These are phyloP conservation scores for Aix galericulata DNA, from an alignment of 2,113 vertebrate genomes.

Conservation along the genomic window DNA sequence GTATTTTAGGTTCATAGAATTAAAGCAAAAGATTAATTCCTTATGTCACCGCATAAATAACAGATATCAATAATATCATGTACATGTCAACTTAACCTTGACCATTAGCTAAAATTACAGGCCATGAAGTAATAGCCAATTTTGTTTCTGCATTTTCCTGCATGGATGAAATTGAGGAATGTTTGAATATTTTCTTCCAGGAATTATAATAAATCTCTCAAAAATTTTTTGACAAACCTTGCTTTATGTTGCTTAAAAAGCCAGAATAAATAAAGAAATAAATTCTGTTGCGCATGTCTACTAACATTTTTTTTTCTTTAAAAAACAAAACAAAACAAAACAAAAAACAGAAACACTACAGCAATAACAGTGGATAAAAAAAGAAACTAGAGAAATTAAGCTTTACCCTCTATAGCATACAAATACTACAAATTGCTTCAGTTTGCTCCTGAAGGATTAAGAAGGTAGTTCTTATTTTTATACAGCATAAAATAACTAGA, in stretches of 20 bases:
- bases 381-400: background rate
- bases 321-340: background rate
- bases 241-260: background rate
- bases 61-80: background rate
- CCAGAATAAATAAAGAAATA: background rate
- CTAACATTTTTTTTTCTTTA: background rate
- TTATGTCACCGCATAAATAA: background rate
- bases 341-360: background rate
- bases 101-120: background rate
- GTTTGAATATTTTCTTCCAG: background rate
- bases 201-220: background rate
- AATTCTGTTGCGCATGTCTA: background rate
- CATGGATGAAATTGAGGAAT: background rate
- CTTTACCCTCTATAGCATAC: background rate
- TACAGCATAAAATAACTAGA: background rate
- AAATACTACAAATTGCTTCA: background rate
- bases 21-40: background rate
- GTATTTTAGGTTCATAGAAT: background rate
- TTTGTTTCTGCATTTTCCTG: background rate
- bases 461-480: background rate
- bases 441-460: background rate
- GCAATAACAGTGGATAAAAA: background rate
- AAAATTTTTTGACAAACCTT: background rate
- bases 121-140: background rate
- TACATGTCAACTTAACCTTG: background rate